Evolutionary conservation across 2,113 vertebrate genomes (phyloP).

Genomic region (Tragulus kanchil): DNA sequence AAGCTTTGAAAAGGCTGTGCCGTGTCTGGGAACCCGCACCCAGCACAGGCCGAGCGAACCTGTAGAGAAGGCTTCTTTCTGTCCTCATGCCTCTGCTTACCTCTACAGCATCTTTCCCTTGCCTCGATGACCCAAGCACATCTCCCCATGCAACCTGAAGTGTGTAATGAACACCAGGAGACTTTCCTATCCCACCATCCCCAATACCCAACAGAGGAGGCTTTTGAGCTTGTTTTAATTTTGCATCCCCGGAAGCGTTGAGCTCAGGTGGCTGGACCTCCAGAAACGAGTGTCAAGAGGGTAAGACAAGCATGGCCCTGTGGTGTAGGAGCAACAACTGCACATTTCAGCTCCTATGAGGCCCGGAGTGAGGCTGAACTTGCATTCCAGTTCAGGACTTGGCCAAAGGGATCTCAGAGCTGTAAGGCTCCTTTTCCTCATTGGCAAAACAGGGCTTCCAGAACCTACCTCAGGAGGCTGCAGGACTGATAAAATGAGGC

Average conservation of each 20-base stretch:
- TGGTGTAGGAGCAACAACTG: neutral
- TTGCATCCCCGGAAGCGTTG: neutral
- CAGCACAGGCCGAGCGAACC: too few species aligned
- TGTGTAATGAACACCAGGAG: rapidly evolving
- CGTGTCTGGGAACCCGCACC: conserved; percentile 63
- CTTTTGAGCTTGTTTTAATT: conserved; percentile 37
- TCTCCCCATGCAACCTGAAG: neutral
- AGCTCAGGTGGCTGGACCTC: neutral
- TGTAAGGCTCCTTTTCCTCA: neutral
- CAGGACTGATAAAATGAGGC: neutral
- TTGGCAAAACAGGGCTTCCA: neutral
- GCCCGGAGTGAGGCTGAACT: neutral
- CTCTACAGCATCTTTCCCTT: neutral
- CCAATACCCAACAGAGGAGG: neutral
- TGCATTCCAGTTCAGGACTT: neutral
- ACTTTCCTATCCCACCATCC: neutral
- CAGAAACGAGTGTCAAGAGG: neutral
- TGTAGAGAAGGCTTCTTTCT: neutral
- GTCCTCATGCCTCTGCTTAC: neutral
- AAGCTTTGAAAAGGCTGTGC: conserved; percentile 51
- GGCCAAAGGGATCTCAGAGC: neutral
- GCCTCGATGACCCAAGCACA: neutral
- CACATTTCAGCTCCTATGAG: neutral
- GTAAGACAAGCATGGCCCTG: neutral
- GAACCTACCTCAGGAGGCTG: neutral